Base-by-base conservation (phyloP, 1,140 invertebrate species). In the Pissodes strobi region DNA sequence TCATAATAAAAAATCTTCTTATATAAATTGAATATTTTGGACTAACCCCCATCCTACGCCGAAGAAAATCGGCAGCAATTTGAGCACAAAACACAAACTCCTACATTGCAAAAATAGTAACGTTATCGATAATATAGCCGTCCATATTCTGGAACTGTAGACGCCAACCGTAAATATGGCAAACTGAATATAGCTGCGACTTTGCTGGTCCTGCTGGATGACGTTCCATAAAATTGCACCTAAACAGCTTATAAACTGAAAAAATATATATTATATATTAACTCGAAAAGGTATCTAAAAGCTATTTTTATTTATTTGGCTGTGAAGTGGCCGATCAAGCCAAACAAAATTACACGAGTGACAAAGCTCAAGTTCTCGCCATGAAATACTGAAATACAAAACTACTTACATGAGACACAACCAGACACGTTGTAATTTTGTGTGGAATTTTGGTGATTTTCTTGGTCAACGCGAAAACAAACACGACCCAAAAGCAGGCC, bases 391-490 rank as follows among this genome's bases (percentile, higher is more conserved):
- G n/a, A 23, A 41, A 27, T 27, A 55, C 13, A 3, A 18, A 27
- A 38, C 15, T 22, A 59, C 57, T 74, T 81, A 92, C 86, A 84
- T 97, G 94, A 39, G 92, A 89, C 2, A 92, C 71, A 51, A 92
- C 81, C 18, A 95, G 80, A 71, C 85, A 91, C 17, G 90, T 77
- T 0, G 93, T 94, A 55, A 94, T 86, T 66, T 85, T 84, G 77
- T 97, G 94, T 12, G 93, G 93, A 72, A 94, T 82, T 64, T 87
- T 85, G 63, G 84, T 88, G 69, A 89, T 90, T 66, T 89, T 89
- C 71, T 88, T 88, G 0, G 88, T 90, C 2, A 88, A 77, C n/a
- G 88, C 77, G 70, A 96, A 89, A 8, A 94, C 84, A 1, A 87
- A 76, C 0, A 95, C 61, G 21, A 95, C 83, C 91, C 92, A 95